Base-by-base conservation (phyloP, 35 echinoderm and acorn worm species). In the Holothuria glaberrima region DNA sequence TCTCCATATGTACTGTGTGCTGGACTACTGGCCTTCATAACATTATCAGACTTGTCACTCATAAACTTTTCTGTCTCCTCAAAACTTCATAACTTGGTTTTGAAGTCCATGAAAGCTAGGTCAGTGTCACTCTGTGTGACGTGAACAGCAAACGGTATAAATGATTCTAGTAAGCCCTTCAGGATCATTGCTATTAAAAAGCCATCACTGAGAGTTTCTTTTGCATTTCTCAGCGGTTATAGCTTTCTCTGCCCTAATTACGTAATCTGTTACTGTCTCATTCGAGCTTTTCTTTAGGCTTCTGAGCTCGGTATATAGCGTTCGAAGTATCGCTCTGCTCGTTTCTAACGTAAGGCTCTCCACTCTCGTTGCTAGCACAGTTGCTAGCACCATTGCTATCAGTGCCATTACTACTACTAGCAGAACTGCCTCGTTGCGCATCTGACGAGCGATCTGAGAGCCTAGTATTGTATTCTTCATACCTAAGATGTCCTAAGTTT, bases 221-320 rank as follows among this genome's bases (percentile, higher is more conserved):
- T 48, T 88, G 38, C 17, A 88, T 28, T 17, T 6, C 59, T 88
- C 24, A 20, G 86, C 7, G 1, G 41, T 70, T 34, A 57, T 31
- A 31, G 31, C 5, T 54, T 75, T 76, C 56, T 77, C 88, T 7
- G 69, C 72, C 56, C 88, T 52, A 29, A 89, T 89, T 88, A 0
- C 9, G 13, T 0, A 69, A n/a, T n/a, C n/a, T n/a, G n/a, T n/a
- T n/a, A n/a, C n/a, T n/a, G n/a, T n/a, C n/a, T n/a, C n/a, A n/a
- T n/a, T n/a, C n/a, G n/a, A n/a, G n/a, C n/a, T n/a, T n/a, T n/a
- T n/a, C n/a, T n/a, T n/a, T n/a, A n/a, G 36, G 86, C 3, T n/a
- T 34, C 0, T 88, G 24, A 88, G 65, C 46, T 71, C 65, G 0
- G 65, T 71, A 69, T 88, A 88, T 30, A 88, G 19, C 44, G 63